phyloP scores from a whole-genome alignment of 1,140 invertebrate species.

The Nylanderia fulva region DNA sequence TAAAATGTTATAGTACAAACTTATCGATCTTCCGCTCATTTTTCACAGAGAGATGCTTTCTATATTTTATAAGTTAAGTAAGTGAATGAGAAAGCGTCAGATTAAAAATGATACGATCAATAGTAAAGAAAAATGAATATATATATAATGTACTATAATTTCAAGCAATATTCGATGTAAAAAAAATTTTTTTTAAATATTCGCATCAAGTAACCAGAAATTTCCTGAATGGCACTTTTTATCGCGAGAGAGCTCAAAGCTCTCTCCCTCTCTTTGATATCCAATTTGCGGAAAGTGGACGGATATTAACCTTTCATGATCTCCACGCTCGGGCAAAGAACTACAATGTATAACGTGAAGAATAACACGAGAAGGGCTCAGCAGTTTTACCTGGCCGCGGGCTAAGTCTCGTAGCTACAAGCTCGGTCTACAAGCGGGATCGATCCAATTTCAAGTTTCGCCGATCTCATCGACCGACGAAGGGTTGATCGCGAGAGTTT shows the following conservation, averaged over 20 bases:
- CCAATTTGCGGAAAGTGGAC: constrained; percentile 51
- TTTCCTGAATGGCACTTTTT: constrained; percentile 25
- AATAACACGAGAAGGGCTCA: constrained; percentile 48
- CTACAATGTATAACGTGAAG: constrained; percentile 50
- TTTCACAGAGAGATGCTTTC: neutral
- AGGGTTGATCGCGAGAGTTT: constrained; percentile 11
- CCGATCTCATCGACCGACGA: constrained; percentile 44
- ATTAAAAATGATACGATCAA: neutral
- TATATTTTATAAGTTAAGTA: constrained; percentile 5
- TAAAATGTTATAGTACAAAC: neutral
- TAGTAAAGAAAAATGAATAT: neutral
- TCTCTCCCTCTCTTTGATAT: constrained; percentile 36
- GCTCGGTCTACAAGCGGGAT: constrained; percentile 46
- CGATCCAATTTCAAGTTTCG: constrained; percentile 66
- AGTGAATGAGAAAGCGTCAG: neutral
- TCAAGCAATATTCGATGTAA: constrained; percentile 1
- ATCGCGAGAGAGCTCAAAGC: neutral
- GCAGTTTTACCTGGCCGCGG: constrained; percentile 51
- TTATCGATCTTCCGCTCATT: constrained; percentile 1
- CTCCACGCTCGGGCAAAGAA: constrained; percentile 9
- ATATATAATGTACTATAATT: constrained; percentile 24
- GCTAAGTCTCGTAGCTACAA: neutral
- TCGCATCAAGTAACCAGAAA: constrained; percentile 5
- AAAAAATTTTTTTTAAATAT: too few species aligned
- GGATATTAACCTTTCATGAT: constrained; percentile 57